phyloP scores from a whole-genome alignment of 2,888 invertebrate genomes.

The Biston stratarius region DNA sequence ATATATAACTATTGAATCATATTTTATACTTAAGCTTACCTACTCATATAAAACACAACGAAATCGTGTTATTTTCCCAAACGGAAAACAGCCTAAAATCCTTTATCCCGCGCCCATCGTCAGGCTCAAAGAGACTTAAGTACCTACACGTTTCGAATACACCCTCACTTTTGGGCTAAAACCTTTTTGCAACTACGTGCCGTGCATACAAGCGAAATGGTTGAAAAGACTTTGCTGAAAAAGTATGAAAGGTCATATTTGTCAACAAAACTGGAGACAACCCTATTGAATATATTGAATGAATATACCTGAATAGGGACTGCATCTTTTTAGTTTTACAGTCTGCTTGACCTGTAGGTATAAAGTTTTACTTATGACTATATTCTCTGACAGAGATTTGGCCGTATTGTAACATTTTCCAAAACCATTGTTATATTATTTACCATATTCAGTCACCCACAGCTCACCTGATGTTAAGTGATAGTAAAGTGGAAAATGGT shows the following conservation, averaged over 20 bases:
- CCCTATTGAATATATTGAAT: constrained; percentile 33
- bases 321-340: no score
- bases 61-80: constrained; percentile 23
- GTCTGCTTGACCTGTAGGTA: no score
- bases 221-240: constrained; percentile 38
- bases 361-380: no score
- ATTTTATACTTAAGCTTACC: no score
- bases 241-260: constrained; percentile 43
- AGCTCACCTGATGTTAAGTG: no score
- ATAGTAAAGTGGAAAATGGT: no score
- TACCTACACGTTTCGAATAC: constrained; percentile 36
- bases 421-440: no score
- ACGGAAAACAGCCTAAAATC: constrained; percentile 34
- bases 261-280: constrained; percentile 28
- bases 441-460: no score
- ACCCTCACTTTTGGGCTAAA: constrained; percentile 46
- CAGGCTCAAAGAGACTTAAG: constrained; percentile 42
- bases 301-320: neutral
- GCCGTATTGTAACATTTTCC: no score
- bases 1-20: no score
- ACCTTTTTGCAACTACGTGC: constrained; percentile 50
- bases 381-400: no score
- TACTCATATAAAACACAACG: neutral
- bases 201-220: constrained; percentile 42
- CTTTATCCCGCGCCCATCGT: constrained; percentile 38